Conservation (phyloP, 2,888 invertebrate species). For the Blomia tropicalis region DNA sequence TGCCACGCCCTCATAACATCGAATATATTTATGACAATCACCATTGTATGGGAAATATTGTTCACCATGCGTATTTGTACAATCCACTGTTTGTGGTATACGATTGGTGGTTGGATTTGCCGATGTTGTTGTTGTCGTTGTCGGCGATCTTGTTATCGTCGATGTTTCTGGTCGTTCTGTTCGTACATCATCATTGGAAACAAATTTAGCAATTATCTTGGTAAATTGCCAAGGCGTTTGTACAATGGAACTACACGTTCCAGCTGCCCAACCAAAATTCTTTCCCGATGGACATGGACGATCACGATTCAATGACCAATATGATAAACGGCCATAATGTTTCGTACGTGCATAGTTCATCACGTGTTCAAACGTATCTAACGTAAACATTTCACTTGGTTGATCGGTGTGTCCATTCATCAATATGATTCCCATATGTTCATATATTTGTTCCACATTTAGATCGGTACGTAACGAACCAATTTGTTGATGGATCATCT, state of each 20-base stretch:
- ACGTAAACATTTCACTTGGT: slow-evolving; percentile 9
- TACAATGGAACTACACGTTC: slow-evolving; percentile 8
- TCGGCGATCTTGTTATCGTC: background rate
- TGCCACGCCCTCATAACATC: slow-evolving; percentile 3
- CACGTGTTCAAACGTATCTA: slow-evolving; percentile 7
- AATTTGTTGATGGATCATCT: slow-evolving; percentile 1
- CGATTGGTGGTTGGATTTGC: background rate
- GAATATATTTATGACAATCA: slow-evolving; percentile 17
- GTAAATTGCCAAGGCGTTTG: slow-evolving; percentile 13
- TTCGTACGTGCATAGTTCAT: slow-evolving; percentile 12
- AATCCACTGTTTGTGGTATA: background rate
- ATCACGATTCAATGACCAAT: slow-evolving; percentile 21
- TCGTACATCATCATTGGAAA: background rate
- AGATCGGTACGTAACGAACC: slow-evolving; percentile 12
- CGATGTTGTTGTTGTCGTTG: background rate
- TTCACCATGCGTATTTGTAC: slow-evolving; percentile 1
- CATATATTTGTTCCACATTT: background rate
- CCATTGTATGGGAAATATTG: slow-evolving; percentile 3
- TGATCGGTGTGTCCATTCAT: slow-evolving; percentile 25
- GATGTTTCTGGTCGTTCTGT: background rate
- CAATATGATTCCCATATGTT: slow-evolving; percentile 16
- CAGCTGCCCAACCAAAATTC: slow-evolving; percentile 12
- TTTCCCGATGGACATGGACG: background rate
- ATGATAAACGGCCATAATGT: slow-evolving; percentile 9
- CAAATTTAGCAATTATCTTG: slow-evolving; percentile 1